Evolutionary conservation across 23 tunicate species (phyloP), one percentile per base, ranked within the genome.

Genomic region (Ascidia mentula): DNA sequence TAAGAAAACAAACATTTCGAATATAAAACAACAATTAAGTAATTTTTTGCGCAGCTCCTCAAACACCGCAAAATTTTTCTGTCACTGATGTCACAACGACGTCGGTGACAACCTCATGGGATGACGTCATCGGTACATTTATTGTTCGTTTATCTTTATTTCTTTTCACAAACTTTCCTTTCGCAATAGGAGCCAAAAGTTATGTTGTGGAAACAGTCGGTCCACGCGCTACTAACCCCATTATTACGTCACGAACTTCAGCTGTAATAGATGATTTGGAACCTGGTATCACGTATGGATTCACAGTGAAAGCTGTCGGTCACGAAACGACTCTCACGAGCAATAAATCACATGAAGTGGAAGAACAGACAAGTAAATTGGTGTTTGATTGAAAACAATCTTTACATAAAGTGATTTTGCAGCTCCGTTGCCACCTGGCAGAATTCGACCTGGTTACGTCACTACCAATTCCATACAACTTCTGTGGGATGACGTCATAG

Each of bases 401-500:
- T n/a, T n/a, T n/a, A n/a, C n/a, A n/a, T n/a, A n/a, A n/a, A n/a
- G n/a, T 53, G 1, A 26, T 53, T 6, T 79, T 79, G 32, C 74
- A 45, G 77, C 72, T 42, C 85, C 85, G 15, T 38, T 36, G 28
- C 45, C 77, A 72, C 78, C 85, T 1, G 28, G 77, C 30, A 40
- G 69, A 24, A 18, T 88, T 20, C 34, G 20, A 0, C 74, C 74
- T 33, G 79, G 5, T 9, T 77, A 45, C 37, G 83, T 88, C 39
- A 88, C 92, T 40, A 70, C 92, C 6, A 61, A 82, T 15, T 32
- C 79, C 18, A 69, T 77, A 0, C 72, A 45, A 12, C 38, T 88
- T 7, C 22, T 45, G 20, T 88, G 92, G 92, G 82, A 40, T 31
- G n/a, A 60, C 36, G 92, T 88, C 15, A 79, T 34, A 72, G 90